Evolutionary conservation across 2,888 invertebrate genomes (phyloP).

Genomic region (Drosophila niveifrons): DNA sequence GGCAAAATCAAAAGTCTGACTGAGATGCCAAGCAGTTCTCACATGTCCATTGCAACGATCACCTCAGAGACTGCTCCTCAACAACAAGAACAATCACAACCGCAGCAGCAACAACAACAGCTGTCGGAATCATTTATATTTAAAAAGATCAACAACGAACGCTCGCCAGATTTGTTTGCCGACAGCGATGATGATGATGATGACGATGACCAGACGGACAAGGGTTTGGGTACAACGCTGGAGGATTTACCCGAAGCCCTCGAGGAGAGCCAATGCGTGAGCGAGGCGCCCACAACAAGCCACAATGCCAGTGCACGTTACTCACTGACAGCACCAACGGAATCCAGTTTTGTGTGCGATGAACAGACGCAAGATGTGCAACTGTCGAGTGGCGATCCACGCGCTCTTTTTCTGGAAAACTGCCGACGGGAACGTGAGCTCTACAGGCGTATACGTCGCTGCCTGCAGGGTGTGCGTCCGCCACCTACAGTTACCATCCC

Average conservation of each 20-base stretch:
- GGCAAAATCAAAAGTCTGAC: slow-evolving; percentile 82
- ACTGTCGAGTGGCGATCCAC: slow-evolving; percentile 44
- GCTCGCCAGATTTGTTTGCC: slow-evolving; percentile 89
- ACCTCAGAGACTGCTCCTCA: slow-evolving; percentile 50
- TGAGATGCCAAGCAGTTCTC: slow-evolving; percentile 22
- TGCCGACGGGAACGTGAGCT: slow-evolving; percentile 81
- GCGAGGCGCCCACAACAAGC: slow-evolving; percentile 31
- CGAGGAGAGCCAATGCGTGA: slow-evolving; percentile 59
- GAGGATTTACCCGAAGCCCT: slow-evolving; percentile 60
- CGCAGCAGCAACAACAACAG: slow-evolving; percentile 25
- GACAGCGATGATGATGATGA: slow-evolving; percentile 86
- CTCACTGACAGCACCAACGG: slow-evolving; percentile 73
- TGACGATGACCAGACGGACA: slow-evolving; percentile 59
- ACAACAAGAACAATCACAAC: slow-evolving; percentile 8
- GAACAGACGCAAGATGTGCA: slow-evolving; percentile 72
- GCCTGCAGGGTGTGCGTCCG: slow-evolving; percentile 90
- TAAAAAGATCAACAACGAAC: slow-evolving; percentile 81
- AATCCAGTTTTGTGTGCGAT: slow-evolving; percentile 77
- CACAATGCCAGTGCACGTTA: slow-evolving; percentile 51
- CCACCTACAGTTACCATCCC: slow-evolving; percentile 91
- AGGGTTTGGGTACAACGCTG: slow-evolving; percentile 35
- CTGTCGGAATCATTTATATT: slow-evolving; percentile 66
- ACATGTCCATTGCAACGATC: slow-evolving; percentile 44
- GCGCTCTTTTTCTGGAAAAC: slow-evolving; percentile 71
- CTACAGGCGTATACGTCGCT: slow-evolving; percentile 86